Evolutionary conservation across 2,888 invertebrate species (phyloP).

Genomic region (Lasioglossum leucozonium): DNA sequence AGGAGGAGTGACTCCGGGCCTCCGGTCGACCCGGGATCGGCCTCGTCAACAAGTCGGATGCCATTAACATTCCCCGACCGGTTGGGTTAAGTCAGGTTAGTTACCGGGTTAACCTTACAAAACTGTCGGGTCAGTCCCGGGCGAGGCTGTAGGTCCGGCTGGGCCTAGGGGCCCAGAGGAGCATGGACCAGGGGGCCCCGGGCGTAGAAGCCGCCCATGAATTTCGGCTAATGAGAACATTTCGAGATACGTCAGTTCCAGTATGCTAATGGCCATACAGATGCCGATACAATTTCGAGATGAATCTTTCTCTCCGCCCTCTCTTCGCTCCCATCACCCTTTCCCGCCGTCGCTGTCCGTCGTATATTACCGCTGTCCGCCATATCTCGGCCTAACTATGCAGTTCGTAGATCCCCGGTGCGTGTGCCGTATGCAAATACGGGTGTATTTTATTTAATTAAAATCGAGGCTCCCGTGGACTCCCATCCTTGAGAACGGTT

Average conservation of each 20-base stretch:
- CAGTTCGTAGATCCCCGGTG: conserved; percentile 64
- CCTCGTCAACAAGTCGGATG: conserved; percentile 71
- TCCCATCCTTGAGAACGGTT: not conserved
- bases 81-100: conserved; percentile 72
- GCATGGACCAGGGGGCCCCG: conserved; percentile 51
- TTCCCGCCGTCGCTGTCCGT: conserved; percentile 58
- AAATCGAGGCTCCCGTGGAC: conserved; percentile 26
- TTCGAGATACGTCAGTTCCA: conserved; percentile 85
- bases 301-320: conserved; percentile 80
- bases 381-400: conserved; percentile 82
- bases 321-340: conserved; percentile 43
- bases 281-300: conserved; percentile 85
- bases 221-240: conserved; percentile 85
- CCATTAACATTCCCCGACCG: conserved; percentile 72
- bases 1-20: conserved; percentile 14
- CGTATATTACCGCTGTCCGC: conserved; percentile 81
- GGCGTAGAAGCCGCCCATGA: conserved; percentile 84
- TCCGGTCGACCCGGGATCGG: conserved; percentile 42
- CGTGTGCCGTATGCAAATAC: conserved; percentile 68
- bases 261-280: conserved; percentile 85
- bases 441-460: conserved; percentile 68
- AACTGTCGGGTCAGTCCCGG: conserved; percentile 72
- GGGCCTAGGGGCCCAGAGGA: conserved; percentile 16
- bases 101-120: conserved; percentile 73
- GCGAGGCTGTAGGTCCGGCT: conserved; percentile 70